phyloP scores from a whole-genome alignment of 2,113 vertebrate genomes.

The Thamnophis sirtalis region DNA sequence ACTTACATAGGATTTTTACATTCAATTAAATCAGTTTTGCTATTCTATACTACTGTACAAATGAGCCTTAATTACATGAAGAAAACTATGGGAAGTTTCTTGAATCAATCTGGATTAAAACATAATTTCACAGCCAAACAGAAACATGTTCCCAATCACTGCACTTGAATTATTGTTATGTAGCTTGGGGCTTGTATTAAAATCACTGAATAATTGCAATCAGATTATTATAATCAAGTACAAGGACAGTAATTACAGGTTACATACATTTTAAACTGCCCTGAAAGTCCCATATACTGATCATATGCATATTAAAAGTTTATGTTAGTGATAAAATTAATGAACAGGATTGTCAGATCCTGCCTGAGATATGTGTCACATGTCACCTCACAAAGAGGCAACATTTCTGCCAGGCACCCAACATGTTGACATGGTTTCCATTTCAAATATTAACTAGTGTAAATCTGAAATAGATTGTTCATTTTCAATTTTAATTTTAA shows the following conservation, averaged over 20 bases:
- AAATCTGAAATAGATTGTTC: neutral
- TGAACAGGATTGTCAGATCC: slow-evolving; percentile 90
- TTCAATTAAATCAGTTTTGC: slow-evolving; percentile 83
- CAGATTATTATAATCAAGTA: slow-evolving; percentile 99
- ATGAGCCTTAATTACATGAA: slow-evolving; percentile 84
- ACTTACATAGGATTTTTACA: slow-evolving; percentile 72
- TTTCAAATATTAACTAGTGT: slow-evolving; percentile 32
- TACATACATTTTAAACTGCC: slow-evolving; percentile 94
- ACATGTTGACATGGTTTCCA: slow-evolving; percentile 38
- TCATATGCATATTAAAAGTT: slow-evolving; percentile 97
- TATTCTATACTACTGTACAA: slow-evolving; percentile 83
- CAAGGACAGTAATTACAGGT: slow-evolving; percentile 99
- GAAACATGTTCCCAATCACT: slow-evolving; percentile 95
- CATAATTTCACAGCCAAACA: slow-evolving; percentile 92
- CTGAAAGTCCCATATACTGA: slow-evolving; percentile 91
- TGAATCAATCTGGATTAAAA: slow-evolving; percentile 87
- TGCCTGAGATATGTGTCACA: slow-evolving; percentile 73
- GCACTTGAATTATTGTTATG: slow-evolving; percentile 99
- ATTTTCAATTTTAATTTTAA: neutral
- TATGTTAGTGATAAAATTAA: slow-evolving; percentile 99
- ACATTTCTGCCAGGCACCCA: slow-evolving; percentile 57
- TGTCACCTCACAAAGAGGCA: slow-evolving; percentile 48
- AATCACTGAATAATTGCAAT: slow-evolving; percentile 99
- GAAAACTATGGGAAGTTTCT: slow-evolving; percentile 68
- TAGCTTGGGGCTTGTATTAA: slow-evolving; percentile 98